Conservation (phyloP, 2,888 invertebrate species). For the Sceliomorpha sp. region DNA sequence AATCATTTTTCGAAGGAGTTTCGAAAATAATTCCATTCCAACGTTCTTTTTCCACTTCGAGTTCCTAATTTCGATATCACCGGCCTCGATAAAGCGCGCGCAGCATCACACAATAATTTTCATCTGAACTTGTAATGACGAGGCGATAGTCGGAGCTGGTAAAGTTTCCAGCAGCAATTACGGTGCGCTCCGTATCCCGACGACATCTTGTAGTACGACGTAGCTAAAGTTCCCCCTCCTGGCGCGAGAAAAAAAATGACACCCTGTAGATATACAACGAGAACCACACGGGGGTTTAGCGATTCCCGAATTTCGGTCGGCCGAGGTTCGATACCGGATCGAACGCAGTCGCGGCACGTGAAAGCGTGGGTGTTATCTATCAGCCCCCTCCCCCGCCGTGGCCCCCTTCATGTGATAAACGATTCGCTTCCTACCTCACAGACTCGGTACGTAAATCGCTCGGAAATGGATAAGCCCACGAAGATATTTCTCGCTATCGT, state of each 20-base stretch:
- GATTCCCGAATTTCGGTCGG: constrained; percentile 43
- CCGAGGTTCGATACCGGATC: constrained; percentile 63
- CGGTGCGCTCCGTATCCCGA: too few species aligned
- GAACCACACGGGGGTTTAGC: too few species aligned
- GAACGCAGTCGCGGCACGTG: constrained; percentile 60
- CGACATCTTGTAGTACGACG: constrained; percentile 34
- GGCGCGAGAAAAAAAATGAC: constrained; percentile 39
- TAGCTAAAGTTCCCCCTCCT: constrained; percentile 41
- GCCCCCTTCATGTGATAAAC: constrained; percentile 68
- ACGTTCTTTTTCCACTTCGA: too few species aligned
- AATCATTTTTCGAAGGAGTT: too few species aligned
- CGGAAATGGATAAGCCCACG: constrained; percentile 65
- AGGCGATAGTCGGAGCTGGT: too few species aligned
- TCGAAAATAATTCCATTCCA: too few species aligned
- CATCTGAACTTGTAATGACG: too few species aligned
- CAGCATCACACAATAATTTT: too few species aligned
- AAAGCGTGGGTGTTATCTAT: constrained; percentile 67
- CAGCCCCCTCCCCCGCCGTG: too few species aligned
- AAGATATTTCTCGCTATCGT: constrained; percentile 13
- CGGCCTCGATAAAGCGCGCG: too few species aligned
- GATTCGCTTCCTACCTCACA: constrained; percentile 68
- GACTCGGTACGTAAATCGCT: constrained; percentile 68
- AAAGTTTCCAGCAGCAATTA: too few species aligned
- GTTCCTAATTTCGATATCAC: too few species aligned
- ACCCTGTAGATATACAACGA: constrained; percentile 4